These are phyloP conservation scores for Prinia subflava DNA, from an alignment of 2,113 vertebrate genomes.

Conservation along the genomic window DNA sequence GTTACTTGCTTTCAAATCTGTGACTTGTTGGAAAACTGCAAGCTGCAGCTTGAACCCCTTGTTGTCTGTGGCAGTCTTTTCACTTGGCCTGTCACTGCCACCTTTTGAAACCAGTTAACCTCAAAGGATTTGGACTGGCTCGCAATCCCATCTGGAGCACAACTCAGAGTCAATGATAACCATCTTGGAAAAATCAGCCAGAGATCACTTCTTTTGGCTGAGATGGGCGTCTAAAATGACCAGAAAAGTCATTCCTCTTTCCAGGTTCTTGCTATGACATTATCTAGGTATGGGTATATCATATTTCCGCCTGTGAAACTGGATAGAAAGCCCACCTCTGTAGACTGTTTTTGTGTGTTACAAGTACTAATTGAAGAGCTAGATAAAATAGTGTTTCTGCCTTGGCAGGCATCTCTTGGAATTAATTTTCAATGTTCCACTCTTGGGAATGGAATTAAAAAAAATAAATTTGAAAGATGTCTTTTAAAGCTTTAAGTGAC, in stretches of 20 bases:
- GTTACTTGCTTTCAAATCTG: neutral
- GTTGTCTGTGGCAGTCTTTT: neutral
- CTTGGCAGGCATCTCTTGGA: neutral
- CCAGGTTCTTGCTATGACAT: neutral
- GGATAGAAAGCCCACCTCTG: neutral
- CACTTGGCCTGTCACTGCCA: neutral
- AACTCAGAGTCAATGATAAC: neutral
- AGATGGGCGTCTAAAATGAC: neutral
- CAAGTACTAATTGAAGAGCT: neutral
- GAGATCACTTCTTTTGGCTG: neutral
- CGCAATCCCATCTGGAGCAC: neutral
- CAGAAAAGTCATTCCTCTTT: neutral
- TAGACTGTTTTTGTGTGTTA: neutral
- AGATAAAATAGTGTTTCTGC: neutral
- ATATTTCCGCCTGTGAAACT: neutral
- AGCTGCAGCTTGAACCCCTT: rapidly evolving
- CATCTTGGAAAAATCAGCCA: neutral
- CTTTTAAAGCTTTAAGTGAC: neutral
- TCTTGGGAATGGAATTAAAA: neutral
- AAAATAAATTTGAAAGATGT: neutral
- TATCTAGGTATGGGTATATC: neutral
- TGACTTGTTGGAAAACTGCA: neutral
- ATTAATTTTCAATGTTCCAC: neutral
- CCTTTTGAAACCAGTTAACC: neutral
- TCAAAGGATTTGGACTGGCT: neutral